Conservation (phyloP, 2,888 invertebrate genomes). For the Masnerella sp. region DNA sequence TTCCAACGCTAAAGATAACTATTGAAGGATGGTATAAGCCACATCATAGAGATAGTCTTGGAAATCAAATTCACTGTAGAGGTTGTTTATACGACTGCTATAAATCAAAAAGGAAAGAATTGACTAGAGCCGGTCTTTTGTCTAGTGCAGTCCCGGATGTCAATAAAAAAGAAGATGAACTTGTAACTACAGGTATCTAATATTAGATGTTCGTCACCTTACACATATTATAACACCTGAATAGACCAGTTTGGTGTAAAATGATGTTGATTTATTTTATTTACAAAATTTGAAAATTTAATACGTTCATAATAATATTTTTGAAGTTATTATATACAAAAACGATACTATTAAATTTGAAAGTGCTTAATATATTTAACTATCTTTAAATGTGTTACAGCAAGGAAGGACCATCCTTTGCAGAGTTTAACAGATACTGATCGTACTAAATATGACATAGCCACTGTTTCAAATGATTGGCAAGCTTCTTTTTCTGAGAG, state of each 20-base stretch:
- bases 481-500: slow-evolving; percentile 14
- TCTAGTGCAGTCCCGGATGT: neutral
- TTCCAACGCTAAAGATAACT: slow-evolving; percentile 5
- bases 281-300: too few species aligned
- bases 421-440: slow-evolving; percentile 14
- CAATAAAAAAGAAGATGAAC: neutral
- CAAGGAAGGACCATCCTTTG: too few species aligned
- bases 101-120: neutral
- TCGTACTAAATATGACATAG: slow-evolving; percentile 26
- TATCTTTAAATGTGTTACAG: too few species aligned
- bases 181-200: neutral
- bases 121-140: slow-evolving; percentile 4
- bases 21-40: slow-evolving; percentile 1
- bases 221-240: too few species aligned
- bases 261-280: too few species aligned
- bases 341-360: too few species aligned
- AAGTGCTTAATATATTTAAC: too few species aligned
- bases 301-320: too few species aligned
- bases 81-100: slow-evolving; percentile 5
- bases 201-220: too few species aligned
- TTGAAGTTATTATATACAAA: too few species aligned
- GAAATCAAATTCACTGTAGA: neutral
- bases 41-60: neutral
- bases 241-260: too few species aligned
- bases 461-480: slow-evolving; percentile 21